These are phyloP conservation scores for Matsumyia berberina DNA, from an alignment of 2,888 invertebrate genomes.

Conservation along the genomic window DNA sequence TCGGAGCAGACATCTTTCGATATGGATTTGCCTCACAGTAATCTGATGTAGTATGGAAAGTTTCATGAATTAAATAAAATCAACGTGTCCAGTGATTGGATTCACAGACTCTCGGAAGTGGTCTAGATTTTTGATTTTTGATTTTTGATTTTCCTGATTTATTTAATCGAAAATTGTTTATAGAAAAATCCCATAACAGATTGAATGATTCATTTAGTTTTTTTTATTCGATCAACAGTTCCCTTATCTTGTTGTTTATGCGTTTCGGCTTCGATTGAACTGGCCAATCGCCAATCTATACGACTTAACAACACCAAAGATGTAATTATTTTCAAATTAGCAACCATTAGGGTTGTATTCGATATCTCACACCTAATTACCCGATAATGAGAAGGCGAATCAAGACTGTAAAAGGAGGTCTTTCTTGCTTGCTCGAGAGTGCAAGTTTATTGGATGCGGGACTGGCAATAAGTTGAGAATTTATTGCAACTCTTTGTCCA, in stretches of 20 bases:
- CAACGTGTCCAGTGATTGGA: too few species aligned
- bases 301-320: constrained; percentile 1
- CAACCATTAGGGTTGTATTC: constrained; percentile 5
- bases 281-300: constrained; percentile 24
- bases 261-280: constrained; percentile 22
- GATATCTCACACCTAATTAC: constrained; percentile 23
- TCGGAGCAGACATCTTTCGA: too few species aligned
- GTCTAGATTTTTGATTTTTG: too few species aligned
- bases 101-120: too few species aligned
- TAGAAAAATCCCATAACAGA: too few species aligned
- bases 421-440: not conserved
- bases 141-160: too few species aligned
- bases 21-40: too few species aligned
- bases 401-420: not conserved
- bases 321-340: constrained; percentile 28
- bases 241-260: not conserved
- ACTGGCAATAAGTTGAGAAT: not conserved
- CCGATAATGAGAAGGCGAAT: not conserved
- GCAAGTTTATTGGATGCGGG: not conserved
- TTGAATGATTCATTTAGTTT: not conserved
- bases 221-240: not conserved
- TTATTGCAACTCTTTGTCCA: not conserved
- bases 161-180: too few species aligned
- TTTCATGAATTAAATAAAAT: too few species aligned
- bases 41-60: too few species aligned